phyloP scores from a whole-genome alignment of 2,888 invertebrate genomes.

The Sinelater perroti region DNA sequence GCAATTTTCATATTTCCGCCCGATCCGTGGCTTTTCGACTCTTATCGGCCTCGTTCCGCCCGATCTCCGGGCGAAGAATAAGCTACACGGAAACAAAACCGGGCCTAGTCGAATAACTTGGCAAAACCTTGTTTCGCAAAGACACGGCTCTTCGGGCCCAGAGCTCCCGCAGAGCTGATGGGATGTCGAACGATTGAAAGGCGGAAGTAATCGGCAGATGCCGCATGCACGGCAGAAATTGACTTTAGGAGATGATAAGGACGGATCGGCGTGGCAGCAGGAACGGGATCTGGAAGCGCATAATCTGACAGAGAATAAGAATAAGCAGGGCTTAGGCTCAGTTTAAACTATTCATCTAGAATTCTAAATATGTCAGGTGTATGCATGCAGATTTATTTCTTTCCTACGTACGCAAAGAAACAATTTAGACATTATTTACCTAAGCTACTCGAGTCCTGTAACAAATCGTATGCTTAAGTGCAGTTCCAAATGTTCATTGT shows the following conservation, averaged over 20 bases:
- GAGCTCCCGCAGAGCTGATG: constrained; percentile 11
- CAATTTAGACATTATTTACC: too few species aligned
- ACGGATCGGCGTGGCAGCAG: constrained; percentile 10
- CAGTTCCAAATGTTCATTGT: too few species aligned
- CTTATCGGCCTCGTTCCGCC: background rate
- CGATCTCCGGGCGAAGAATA: background rate
- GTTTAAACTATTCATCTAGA: constrained; percentile 3
- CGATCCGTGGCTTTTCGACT: background rate
- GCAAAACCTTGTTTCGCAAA: constrained; percentile 15
- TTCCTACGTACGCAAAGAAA: too few species aligned
- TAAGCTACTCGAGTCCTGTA: too few species aligned
- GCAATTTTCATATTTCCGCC: background rate
- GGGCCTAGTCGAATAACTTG: constrained; percentile 10
- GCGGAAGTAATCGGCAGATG: constrained; percentile 25
- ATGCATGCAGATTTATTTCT: too few species aligned
- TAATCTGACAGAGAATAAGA: constrained; percentile 1
- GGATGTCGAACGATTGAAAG: constrained; percentile 20
- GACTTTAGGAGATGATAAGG: constrained; percentile 21
- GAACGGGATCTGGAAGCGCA: constrained; percentile 5
- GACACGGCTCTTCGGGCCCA: constrained; percentile 8
- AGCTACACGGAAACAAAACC: constrained; percentile 9
- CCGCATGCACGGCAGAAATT: constrained; percentile 18
- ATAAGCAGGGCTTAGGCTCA: constrained; percentile 4
- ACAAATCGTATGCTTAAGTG: too few species aligned
- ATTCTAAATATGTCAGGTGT: too few species aligned